Evolutionary conservation across 2,888 invertebrate genomes (phyloP).

Genomic region (Parascotia fuliginaria): DNA sequence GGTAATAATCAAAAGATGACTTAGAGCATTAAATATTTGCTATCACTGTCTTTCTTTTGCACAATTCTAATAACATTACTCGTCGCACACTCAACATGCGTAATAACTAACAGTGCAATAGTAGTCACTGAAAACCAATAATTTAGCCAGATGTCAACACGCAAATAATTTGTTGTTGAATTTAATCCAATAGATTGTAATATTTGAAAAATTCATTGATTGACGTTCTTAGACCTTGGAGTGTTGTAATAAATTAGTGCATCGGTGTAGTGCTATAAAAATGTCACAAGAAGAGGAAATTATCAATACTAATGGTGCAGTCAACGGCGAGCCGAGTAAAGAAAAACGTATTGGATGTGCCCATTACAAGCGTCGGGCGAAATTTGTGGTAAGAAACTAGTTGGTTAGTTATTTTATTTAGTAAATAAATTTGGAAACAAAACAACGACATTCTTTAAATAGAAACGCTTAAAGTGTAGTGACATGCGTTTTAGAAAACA

Average conservation of each 20-base stretch:
- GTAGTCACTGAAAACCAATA: constrained; percentile 8
- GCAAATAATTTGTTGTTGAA: constrained; percentile 27
- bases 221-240: constrained; percentile 37
- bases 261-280: constrained; percentile 37
- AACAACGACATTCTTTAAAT: constrained; percentile 63
- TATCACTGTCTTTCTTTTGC: neutral
- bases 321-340: constrained; percentile 51
- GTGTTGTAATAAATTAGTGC: constrained; percentile 29
- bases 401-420: constrained; percentile 9
- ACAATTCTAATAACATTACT: neutral
- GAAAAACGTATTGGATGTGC: constrained; percentile 89
- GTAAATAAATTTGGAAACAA: constrained; percentile 37
- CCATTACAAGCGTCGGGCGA: constrained; percentile 93
- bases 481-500: constrained; percentile 56
- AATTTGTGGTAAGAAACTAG: constrained; percentile 91
- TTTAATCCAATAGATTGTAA: constrained; percentile 6
- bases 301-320: constrained; percentile 51
- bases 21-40: no score
- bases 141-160: constrained; percentile 28
- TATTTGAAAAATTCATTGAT: constrained; percentile 28
- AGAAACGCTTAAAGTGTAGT: constrained; percentile 50
- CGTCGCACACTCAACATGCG: neutral
- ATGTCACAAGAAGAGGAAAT: constrained; percentile 68
- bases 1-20: no score
- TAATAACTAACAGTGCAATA: neutral